These are phyloP conservation scores for Caerostris extrusa DNA, from an alignment of 1,140 invertebrate species.

Conservation along the genomic window DNA sequence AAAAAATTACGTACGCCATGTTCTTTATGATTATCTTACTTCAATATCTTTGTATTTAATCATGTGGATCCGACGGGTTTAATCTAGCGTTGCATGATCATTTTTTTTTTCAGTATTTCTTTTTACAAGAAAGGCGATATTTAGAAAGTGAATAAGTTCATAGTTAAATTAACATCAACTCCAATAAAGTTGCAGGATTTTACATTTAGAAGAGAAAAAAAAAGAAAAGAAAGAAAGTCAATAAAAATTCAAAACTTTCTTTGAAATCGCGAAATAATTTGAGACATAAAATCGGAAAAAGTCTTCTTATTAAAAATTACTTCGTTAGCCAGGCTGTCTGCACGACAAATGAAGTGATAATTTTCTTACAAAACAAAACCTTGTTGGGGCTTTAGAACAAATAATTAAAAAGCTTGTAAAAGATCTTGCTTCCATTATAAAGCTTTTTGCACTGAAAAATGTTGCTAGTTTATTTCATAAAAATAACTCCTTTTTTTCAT, in stretches of 20 bases:
- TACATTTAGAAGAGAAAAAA: neutral
- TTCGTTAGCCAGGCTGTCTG: too few relatives aligned
- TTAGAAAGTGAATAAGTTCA: neutral
- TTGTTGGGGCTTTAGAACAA: neutral
- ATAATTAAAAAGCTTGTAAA: neutral
- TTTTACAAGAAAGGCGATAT: neutral
- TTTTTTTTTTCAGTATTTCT: neutral
- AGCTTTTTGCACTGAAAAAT: neutral
- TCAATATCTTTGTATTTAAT: neutral
- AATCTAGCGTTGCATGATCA: neutral
- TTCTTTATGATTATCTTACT: neutral
- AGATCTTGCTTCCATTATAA: neutral
- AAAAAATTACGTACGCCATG: neutral
- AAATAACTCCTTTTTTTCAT: neutral
- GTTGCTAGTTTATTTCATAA: neutral
- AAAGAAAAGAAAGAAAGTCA: neutral
- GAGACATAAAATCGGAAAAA: too few relatives aligned
- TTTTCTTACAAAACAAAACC: neutral
- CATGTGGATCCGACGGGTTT: neutral
- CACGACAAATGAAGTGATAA: neutral
- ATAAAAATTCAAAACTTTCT: neutral
- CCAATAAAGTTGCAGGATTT: neutral
- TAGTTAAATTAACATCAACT: neutral
- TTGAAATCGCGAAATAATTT: too few relatives aligned
- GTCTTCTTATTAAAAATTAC: too few relatives aligned